These are phyloP conservation scores for Cosmorhoe ocellata DNA, from an alignment of 2,888 invertebrate genomes.

Conservation along the genomic window DNA sequence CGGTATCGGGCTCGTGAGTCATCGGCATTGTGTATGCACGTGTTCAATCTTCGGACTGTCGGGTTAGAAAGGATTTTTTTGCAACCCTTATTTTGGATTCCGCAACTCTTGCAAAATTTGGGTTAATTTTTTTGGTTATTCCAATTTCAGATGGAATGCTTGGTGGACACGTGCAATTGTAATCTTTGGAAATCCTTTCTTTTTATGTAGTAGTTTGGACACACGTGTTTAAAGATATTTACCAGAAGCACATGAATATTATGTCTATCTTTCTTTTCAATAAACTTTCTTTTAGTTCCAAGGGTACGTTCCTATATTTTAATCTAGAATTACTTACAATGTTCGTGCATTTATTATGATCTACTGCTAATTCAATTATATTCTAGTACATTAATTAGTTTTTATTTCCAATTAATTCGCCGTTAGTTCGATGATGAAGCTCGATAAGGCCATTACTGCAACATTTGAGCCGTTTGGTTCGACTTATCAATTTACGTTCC, in stretches of 20 bases:
- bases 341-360: constrained; percentile 44
- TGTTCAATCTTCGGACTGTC: constrained; percentile 71
- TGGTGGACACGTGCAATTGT: constrained; percentile 49
- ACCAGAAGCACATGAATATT: constrained; percentile 32
- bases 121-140: constrained; percentile 64
- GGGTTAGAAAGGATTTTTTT: constrained; percentile 80
- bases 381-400: constrained; percentile 53
- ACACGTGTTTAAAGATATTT: constrained; percentile 34
- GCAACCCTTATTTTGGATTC: constrained; percentile 79
- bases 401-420: constrained; percentile 63
- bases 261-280: too few species aligned
- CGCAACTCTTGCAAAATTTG: constrained; percentile 82
- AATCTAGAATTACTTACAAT: neutral
- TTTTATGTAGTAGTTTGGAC: constrained; percentile 23
- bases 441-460: constrained; percentile 56
- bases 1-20: constrained; percentile 73
- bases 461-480: constrained; percentile 46
- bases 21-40: constrained; percentile 78
- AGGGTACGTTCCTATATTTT: too few species aligned
- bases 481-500: constrained; percentile 38
- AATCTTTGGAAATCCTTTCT: constrained; percentile 32
- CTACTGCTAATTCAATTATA: constrained; percentile 56
- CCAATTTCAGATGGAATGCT: constrained; percentile 56
- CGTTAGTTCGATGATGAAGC: constrained; percentile 46
- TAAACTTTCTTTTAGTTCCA: too few species aligned